These are phyloP conservation scores for Tragelaphus scriptus DNA, from an alignment of 2,113 vertebrate species.

Conservation along the genomic window DNA sequence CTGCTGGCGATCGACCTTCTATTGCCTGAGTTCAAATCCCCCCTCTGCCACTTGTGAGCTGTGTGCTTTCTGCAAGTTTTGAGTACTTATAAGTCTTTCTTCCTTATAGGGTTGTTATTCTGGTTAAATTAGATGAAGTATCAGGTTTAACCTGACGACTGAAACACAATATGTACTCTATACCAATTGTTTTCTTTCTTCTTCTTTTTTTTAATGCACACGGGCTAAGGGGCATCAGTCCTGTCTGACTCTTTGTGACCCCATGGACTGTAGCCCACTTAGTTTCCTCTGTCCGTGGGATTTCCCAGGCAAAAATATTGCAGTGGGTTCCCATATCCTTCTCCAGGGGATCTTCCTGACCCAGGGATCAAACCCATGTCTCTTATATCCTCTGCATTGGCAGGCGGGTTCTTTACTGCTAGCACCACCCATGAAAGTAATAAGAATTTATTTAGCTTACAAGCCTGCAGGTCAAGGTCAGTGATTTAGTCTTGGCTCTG, in stretches of 20 bases:
- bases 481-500: background rate
- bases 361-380: background rate
- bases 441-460: background rate
- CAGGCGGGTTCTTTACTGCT: background rate
- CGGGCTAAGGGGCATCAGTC: background rate
- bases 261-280: background rate
- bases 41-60: background rate
- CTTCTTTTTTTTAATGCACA: background rate
- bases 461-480: background rate
- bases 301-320: background rate
- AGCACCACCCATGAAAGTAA: background rate
- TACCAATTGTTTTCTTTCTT: background rate
- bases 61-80: background rate
- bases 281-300: background rate
- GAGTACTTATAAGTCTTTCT: background rate
- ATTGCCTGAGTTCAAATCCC: background rate
- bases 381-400: background rate
- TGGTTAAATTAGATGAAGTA: background rate
- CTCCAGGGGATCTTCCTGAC: background rate
- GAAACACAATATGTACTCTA: fast-evolving
- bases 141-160: too few species aligned
- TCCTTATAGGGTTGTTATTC: background rate
- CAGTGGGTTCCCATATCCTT: background rate
- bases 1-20: fast-evolving
- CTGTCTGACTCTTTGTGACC: background rate